Base-by-base conservation (phyloP, 1,140 invertebrate genomes). In the Aphelinus atriplicis region DNA sequence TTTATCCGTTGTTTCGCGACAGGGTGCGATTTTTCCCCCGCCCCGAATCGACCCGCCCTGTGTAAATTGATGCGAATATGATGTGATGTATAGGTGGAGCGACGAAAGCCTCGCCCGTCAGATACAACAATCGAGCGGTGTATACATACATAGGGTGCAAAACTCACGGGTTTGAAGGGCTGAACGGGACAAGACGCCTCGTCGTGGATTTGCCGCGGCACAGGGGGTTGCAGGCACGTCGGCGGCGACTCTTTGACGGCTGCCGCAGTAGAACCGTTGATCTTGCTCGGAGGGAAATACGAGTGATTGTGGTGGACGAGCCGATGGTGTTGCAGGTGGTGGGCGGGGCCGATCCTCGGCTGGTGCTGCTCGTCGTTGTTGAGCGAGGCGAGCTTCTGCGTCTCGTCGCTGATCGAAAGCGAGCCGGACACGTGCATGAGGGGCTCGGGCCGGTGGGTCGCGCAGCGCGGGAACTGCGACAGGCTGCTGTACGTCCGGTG, bases 401-500 rank as follows among this genome's bases (percentile, higher is more conserved):
- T 83, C 3, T 85, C 84, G 1, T 86, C 83, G 72, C 83, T 84
- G 7, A 80, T 63, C 7, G 81, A 84, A 26, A 83, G 72, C 42
- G 84, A 86, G 1, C 71, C 79, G 1, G 84, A 87, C 60, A 80
- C 78, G 26, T 26, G 51, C 51, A 56, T 75, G 79, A 60, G 55
- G 75, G 67, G 81, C 76, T 45, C 76, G 48, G 57, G 63, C 62
- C 65, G 78, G 10, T 60, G 78, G 1, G 68, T 69, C 53, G 73
- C 78, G 5, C 82, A 80, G 43, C 77, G 84, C 65, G 80, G 81
- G 61, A 80, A 84, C 7, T 79, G 81, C 26, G 81, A 83, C 51
- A 88, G 60, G 63, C 81, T 85, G 63, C 80, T 87, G 77, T 87
- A 88, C 2, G 81, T 82, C 7, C 81, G 80, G 10, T 81, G 79